Evolutionary conservation across 2,113 vertebrate species (phyloP).

Genomic region (Odontesthes bonariensis): DNA sequence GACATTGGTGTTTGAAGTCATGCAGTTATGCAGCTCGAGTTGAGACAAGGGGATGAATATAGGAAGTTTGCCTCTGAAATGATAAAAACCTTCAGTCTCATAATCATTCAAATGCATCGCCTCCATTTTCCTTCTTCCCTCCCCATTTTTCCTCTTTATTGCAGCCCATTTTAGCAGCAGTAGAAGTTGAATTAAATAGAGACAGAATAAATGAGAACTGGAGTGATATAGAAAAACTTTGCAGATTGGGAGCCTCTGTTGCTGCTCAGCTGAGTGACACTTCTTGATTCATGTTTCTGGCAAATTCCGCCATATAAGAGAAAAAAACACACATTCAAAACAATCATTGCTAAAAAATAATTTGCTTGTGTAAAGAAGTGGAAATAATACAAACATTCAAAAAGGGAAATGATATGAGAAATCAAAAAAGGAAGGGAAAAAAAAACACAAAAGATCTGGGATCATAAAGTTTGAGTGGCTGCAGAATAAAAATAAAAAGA

Average conservation of each 20-base stretch:
- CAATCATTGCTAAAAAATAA: constrained; percentile 5
- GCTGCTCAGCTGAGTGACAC: neutral
- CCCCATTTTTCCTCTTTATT: neutral
- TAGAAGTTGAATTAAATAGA: constrained; percentile 28
- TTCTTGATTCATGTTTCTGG: constrained; percentile 9
- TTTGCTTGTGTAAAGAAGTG: neutral
- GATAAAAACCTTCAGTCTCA: constrained; percentile 12
- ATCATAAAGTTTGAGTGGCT: constrained; percentile 14
- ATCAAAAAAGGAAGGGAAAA: neutral
- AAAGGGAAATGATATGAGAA: neutral
- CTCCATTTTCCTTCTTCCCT: neutral
- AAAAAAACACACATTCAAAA: neutral
- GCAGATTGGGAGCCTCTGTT: constrained; percentile 28
- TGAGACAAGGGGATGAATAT: constrained; percentile 49
- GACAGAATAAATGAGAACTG: constrained; percentile 35
- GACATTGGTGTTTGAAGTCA: constrained; percentile 52
- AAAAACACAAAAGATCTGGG: neutral
- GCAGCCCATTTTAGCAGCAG: constrained; percentile 20
- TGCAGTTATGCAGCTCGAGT: constrained; percentile 56
- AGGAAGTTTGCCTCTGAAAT: constrained; percentile 23
- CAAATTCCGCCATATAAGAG: neutral
- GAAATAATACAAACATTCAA: neutral
- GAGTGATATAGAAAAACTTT: constrained; percentile 12
- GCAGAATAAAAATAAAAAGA: neutral
- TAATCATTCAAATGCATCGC: constrained; percentile 21